Evolutionary conservation across 1,140 invertebrate genomes (phyloP), one percentile per base, ranked within the genome.

Genomic region (Matsumurasca onukii): DNA sequence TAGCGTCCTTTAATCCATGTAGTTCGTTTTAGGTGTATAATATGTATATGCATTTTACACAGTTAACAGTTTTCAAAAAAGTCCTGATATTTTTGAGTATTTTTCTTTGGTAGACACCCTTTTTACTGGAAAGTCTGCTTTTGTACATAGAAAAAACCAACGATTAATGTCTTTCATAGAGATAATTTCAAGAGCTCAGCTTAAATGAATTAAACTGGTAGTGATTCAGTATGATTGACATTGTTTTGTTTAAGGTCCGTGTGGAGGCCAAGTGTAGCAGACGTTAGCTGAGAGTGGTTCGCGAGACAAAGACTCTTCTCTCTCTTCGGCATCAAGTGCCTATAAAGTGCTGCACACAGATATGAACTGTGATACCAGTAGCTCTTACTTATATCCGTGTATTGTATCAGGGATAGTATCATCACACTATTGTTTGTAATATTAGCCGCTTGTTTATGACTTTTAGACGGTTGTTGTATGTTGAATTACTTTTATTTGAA

Each of bases 351-450:
- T 63, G 59, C 55, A 62, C 55, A 31, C 31, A 31, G 30, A 69
- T 25, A 69, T 59, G 59, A 45, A 65, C 24, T 65, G 62, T 65
- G 39, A 65, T 45, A 65, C 30, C 48, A 61, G 24, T 62, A 48
- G 29, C 34, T 39, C 55, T 62, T 62, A 59, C 20, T 45, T 27
- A 27, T 48, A 62, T 63, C 20, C 52, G 31, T 68, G 55, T 59
- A 61, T 68, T 68, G 31, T 61, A 61, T 61, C 52, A 61, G 67
- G 67, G 67, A 68, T 59, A 34, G 64, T 24, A 66, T 49, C 49
- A 67, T 67, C 49, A 67, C 62, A 65, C 62, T 65, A 65, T 25
- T 65, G 62, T 65, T 65, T 45, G 62, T 45, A 45, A 45, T 24
- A 45, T 65, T 39, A 65, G 34, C 24, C 12, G 31, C 39, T 65